Conservation (phyloP, 1,140 invertebrate genomes). For the Bombus breviceps region DNA sequence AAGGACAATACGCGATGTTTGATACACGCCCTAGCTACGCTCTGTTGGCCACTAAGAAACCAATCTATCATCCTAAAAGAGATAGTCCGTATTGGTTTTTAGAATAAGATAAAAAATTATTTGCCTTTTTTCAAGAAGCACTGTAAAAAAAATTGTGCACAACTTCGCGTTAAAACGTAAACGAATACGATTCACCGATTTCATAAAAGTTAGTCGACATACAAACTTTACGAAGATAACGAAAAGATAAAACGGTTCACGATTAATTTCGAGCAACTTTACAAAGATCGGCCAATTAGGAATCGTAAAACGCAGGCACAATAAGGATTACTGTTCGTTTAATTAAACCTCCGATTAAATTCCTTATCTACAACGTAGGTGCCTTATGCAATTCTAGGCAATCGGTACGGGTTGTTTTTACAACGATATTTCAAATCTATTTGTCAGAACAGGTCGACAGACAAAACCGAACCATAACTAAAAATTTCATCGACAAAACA, state of each 20-base stretch:
- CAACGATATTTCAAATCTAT: neutral
- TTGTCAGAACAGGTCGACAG: neutral
- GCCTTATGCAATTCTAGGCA: neutral
- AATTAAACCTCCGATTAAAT: slow-evolving; percentile 52
- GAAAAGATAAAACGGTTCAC: too few relatives aligned
- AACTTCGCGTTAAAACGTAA: too few relatives aligned
- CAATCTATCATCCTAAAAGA: neutral
- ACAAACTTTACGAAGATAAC: neutral
- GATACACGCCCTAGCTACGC: neutral
- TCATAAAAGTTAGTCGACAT: neutral
- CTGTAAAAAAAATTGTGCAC: too few relatives aligned
- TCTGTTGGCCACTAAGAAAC: neutral
- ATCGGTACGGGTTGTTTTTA: neutral
- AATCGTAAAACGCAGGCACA: neutral
- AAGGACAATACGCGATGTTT: slow-evolving; percentile 19
- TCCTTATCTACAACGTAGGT: too few relatives aligned
- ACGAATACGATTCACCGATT: neutral
- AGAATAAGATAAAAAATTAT: neutral
- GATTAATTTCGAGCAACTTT: neutral
- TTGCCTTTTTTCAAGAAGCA: neutral
- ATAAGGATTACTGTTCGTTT: slow-evolving; percentile 44
- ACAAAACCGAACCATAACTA: neutral
- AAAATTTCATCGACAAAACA: neutral
- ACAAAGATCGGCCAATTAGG: neutral
- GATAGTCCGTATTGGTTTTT: neutral